Evolutionary conservation across 2,797 vertebrate genomes (phyloP), one percentile per base, ranked within the genome.

Genomic region (Enoplosus armatus): DNA sequence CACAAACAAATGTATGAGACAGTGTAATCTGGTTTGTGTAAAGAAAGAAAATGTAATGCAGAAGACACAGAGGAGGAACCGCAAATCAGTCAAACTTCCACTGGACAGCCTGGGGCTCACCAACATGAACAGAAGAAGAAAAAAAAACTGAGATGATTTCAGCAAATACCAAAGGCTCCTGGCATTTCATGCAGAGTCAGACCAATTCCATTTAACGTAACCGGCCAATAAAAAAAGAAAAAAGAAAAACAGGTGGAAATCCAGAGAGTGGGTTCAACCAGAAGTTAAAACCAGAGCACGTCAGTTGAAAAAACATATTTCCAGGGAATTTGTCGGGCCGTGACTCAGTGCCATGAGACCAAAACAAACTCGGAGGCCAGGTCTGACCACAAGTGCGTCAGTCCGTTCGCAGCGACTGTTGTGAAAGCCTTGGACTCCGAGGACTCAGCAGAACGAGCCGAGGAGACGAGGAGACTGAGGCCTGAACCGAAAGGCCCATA

Each of bases 341-440:
- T 77, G 83, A 85, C 53, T 90, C 81, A 31, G 73, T 83, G 84
- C 82, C 83, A 86, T 80, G 86, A 86, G 82, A 85, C 75, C 80
- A 89, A 90, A 93, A 88, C 89, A 91, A 88, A 91, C 87, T 67
- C 45, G 0, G 84, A 65, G 86, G 80, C 87, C 85, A 83, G 72
- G 64, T 64, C 72, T 67, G 82, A 92, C 91, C 91, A 89, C 89
- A 86, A 90, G 86, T 90, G 85, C 90, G 90, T 93, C 91, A 92
- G 84, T 63, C 43, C 47, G 9, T 39, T 69, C 39, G 53, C 65
- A 67, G 80, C 3, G 27, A 51, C 67, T 82, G 86, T 89, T 87
- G 78, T 83, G 79, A 90, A 90, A 89, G 81, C 84, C 85, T 85
- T 83, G 88, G 86, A 83, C 81, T 59, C 56, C 9, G 71, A 81